Evolutionary conservation across 2,888 invertebrate genomes (phyloP).

Genomic region (Agonopterix subpropinquella): DNA sequence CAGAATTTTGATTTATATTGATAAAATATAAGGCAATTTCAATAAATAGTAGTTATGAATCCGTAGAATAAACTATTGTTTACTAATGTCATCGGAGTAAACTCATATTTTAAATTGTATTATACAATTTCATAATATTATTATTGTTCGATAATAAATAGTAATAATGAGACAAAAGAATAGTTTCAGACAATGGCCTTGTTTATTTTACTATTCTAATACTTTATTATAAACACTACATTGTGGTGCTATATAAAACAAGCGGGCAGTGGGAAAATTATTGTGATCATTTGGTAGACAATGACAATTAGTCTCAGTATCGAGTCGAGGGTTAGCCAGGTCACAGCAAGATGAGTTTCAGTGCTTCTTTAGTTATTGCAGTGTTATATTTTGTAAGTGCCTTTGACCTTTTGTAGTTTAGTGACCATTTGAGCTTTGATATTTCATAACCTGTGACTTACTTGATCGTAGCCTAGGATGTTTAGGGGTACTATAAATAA

Average conservation of each 20-base stretch:
- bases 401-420: neutral
- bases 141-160: no score
- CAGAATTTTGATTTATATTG: no score
- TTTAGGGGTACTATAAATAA: no score
- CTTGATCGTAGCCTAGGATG: no score
- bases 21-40: no score
- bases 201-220: slow-evolving; percentile 15
- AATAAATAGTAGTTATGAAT: no score
- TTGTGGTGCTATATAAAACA: slow-evolving; percentile 26
- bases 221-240: slow-evolving; percentile 25
- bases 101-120: no score
- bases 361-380: slow-evolving; percentile 8
- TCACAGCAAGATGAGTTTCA: slow-evolving; percentile 27
- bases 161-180: no score
- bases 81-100: no score
- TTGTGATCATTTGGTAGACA: slow-evolving; percentile 10
- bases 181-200: slow-evolving; percentile 13
- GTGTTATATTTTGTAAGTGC: slow-evolving; percentile 23
- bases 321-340: slow-evolving; percentile 5
- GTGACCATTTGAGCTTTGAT: neutral
- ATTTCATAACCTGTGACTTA: no score
- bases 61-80: no score
- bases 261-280: slow-evolving; percentile 11
- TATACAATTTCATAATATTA: no score
- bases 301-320: slow-evolving; percentile 25